Base-by-base conservation (phyloP, 2,888 invertebrate species). In the Matsumyia berberina region DNA sequence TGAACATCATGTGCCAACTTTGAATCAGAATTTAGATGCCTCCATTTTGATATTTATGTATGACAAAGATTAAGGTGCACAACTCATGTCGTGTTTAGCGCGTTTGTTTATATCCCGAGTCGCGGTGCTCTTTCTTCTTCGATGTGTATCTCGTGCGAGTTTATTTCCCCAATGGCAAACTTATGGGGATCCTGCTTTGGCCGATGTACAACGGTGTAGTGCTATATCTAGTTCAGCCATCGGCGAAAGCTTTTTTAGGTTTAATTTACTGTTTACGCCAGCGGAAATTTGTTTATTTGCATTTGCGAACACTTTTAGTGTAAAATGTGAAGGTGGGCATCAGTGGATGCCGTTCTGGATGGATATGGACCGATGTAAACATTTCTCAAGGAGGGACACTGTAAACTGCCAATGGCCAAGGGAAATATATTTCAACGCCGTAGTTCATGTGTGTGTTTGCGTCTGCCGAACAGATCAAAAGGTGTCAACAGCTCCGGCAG, bases 281-380 rank as follows among this genome's bases (percentile, higher is more conserved):
- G 0, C 3, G 15, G 12, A 44, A 69, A 76, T 81, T 81, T 81
- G 62, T 76, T 69, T 81, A 62, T 81, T 76, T 81, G 53, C 53
- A 58, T 66, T 53, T 60, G 55, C 46, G 55, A 79, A 66, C 73
- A 67, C 51, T 60, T 79, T 73, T 31, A 53, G 57, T 62, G 64
- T 35, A 31, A 3, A 51, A 29, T 9, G 39, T 39, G 57, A 57
- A 46, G 58, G 33, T 57, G 49, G 33, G 33, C 12, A 19, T 31
- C 62, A 19, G 4, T 35, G 29, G 8, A 15, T 57, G 24, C 39
- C 57, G 29, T 35, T 44, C 53, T 8, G 24, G 58, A 37, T 72
- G 17, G 55, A 58, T 33, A 29, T 31, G 44, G 31, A 67, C 35
- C 46, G 66, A 51, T 39, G 53, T 67, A 80, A 66, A 73, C 79